Conservation (phyloP, 2,888 invertebrate species). For the Andrena bucephala region DNA sequence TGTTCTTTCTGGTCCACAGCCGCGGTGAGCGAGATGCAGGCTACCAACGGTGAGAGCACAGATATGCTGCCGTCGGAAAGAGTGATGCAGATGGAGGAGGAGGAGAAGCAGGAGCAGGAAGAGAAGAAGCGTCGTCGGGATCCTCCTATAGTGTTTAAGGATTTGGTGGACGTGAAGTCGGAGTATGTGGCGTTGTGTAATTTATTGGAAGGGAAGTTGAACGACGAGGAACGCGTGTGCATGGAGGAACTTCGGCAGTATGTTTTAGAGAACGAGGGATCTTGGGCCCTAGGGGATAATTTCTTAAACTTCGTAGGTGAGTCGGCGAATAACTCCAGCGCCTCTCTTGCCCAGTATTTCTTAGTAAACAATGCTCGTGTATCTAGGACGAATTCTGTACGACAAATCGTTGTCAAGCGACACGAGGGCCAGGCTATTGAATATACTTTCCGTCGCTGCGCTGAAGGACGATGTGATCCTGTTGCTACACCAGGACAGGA, state of each 20-base stretch:
- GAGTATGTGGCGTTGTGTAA: conserved; percentile 91
- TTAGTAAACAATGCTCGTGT: neutral
- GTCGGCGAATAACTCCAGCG: conserved; percentile 56
- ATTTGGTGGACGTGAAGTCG: conserved; percentile 89
- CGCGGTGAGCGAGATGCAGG: conserved; percentile 75
- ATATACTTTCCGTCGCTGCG: conserved; percentile 91
- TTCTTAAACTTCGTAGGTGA: conserved; percentile 93
- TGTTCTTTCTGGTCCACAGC: conserved; percentile 49
- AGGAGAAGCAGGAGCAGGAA: conserved; percentile 89
- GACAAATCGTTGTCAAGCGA: conserved; percentile 87
- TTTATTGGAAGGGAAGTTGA: conserved; percentile 90
- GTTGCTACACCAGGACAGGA: conserved; percentile 94
- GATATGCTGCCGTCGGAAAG: conserved; percentile 86
- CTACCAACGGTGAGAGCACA: conserved; percentile 76
- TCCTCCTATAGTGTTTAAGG: conserved; percentile 92
- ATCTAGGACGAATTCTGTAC: conserved; percentile 87
- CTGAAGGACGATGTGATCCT: conserved; percentile 96
- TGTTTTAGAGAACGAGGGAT: conserved; percentile 94
- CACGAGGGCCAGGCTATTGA: conserved; percentile 89
- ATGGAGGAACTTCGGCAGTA: conserved; percentile 95
- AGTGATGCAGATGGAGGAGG: conserved; percentile 87
- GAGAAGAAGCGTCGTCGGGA: conserved; percentile 90
- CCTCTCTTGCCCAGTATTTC: too few relatives aligned
- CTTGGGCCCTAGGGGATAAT: conserved; percentile 96
- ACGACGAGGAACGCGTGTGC: conserved; percentile 91